Conservation (phyloP, 2,113 vertebrate genomes). For the Oncorhynchus keta region DNA sequence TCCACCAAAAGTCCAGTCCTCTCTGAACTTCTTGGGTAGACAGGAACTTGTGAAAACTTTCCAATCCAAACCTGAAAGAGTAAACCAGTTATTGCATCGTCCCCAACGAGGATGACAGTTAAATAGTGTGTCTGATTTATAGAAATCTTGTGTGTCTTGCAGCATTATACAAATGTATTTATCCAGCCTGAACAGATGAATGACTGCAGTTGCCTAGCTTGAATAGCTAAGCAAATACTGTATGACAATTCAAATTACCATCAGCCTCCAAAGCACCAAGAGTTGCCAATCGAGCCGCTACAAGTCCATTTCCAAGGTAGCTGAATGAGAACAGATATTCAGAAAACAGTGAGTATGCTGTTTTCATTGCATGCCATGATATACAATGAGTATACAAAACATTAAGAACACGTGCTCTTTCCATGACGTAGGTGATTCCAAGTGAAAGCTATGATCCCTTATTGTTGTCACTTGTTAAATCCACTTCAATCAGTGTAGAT, state of each 20-base stretch:
- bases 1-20: conserved; percentile 89
- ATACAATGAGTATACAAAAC: neutral
- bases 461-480: too few species aligned
- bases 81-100: conserved; percentile 1
- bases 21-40: conserved; percentile 87
- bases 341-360: neutral
- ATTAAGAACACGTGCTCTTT: too few species aligned
- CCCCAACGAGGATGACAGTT: neutral
- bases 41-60: conserved; percentile 87
- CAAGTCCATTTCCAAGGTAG: conserved; percentile 94
- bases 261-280: conserved; percentile 87
- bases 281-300: conserved; percentile 86
- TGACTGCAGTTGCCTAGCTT: neutral
- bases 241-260: conserved; percentile 70
- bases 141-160: neutral
- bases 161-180: neutral
- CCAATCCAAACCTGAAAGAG: conserved; percentile 71
- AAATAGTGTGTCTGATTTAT: too few species aligned
- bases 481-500: too few species aligned
- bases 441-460: too few species aligned
- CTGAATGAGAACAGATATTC: conserved; percentile 61
- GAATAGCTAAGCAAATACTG: too few species aligned
- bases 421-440: too few species aligned
- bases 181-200: neutral
- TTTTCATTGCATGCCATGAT: neutral